Evolutionary conservation across 2,888 invertebrate genomes (phyloP), one percentile per base, ranked within the genome.

Genomic region (Mechanitis mazaeus): DNA sequence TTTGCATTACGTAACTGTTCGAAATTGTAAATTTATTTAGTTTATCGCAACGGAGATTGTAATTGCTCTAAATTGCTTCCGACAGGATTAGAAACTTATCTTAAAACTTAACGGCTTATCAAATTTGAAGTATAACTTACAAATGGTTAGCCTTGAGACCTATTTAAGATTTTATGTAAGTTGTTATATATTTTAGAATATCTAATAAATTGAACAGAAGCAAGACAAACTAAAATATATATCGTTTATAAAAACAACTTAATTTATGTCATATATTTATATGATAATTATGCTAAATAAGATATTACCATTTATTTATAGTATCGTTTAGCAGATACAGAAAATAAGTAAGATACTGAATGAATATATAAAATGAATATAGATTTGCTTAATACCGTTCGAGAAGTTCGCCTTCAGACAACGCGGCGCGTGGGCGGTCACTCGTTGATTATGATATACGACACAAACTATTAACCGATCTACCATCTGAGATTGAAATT

Each of bases 321-420:
- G 31, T 31, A 3, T 31, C 50, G 31, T 50, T 50, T 50, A 50
- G 50, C 31, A 11, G 9, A 50, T 31, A 50, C 35, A 11, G 28
- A 54, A 50, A 50, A 50, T 31, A 28, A 31, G 31, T 50, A n/a
- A 62, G 65, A 63, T 61, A 67, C 59, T 66, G 56, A 76, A 78
- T 78, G 66, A 71, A 71, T 74, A 78, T 72, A 70, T 71, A 71
- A 73, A 75, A 74, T 72, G 71, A 66, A 71, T 70, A 65, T 66
- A 58, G 73, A 66, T 70, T 66, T 71, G 71, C 70, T 68, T 71
- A 71, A 72, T 72, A 68, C 73, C 72, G 70, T 65, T 63, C 68
- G 71, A 79, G 78, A 75, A 71, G 80, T 80, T 81, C 72, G 73
- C 81, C 80, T 83, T 82, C 81, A 87, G 87, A 85, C 85, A 67